phyloP scores from a whole-genome alignment of 1,140 invertebrate species.

The Euura lappo region DNA sequence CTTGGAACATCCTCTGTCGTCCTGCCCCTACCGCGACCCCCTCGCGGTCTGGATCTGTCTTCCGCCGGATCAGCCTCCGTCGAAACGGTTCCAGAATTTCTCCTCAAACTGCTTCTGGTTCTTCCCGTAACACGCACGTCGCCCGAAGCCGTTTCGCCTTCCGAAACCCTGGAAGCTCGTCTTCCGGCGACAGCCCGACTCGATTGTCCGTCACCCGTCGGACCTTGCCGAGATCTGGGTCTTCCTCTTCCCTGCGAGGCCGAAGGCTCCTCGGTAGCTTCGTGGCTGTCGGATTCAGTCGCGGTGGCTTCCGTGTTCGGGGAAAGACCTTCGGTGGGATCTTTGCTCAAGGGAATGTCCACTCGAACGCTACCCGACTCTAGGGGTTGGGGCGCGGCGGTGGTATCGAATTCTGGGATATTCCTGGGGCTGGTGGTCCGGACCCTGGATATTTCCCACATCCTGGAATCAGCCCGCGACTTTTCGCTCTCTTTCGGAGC shows the following conservation, averaged over 20 bases:
- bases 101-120: neutral
- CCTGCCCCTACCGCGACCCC: neutral
- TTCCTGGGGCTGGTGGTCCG: conserved; percentile 30
- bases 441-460: neutral
- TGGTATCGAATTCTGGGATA: conserved; percentile 12
- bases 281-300: conserved; percentile 13
- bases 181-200: conserved; percentile 28
- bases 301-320: neutral
- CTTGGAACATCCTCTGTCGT: neutral
- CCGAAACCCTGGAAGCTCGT: conserved; percentile 25
- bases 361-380: conserved; percentile 35
- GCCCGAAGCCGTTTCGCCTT: neutral
- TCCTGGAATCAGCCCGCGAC: neutral
- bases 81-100: neutral
- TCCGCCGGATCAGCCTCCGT: neutral
- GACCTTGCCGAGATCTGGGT: conserved; percentile 16
- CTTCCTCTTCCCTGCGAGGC: neutral
- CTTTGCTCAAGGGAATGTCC: conserved; percentile 26
- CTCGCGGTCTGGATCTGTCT: neutral
- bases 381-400: neutral
- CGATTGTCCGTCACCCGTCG: conserved; percentile 12
- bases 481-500: neutral
- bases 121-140: neutral
- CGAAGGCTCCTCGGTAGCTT: neutral
- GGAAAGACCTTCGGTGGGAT: conserved; percentile 18